Base-by-base conservation (phyloP, 2,113 vertebrate genomes). In the Spermophilus dauricus region DNA sequence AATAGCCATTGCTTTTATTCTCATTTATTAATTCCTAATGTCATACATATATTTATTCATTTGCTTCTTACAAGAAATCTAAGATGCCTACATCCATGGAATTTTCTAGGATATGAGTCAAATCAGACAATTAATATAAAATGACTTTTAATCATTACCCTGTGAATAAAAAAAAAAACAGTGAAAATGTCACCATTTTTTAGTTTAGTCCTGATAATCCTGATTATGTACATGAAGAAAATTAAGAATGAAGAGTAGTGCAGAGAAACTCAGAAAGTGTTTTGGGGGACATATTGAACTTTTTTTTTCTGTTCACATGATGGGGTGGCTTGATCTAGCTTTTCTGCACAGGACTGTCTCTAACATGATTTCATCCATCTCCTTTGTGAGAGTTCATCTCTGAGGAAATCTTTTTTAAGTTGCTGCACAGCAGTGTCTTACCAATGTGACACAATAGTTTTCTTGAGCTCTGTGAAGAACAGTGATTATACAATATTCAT, bases 401-500 rank as follows among this genome's bases (percentile, higher is more conserved):
- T 88, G 9, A 34, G 22, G 63, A 56, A 39, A 45, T 87, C 32
- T 42, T 81, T 73, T 56, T 67, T 70, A 88, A 51, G 0, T 22
- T 53, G 86, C 72, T 77, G 0, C 63, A 80, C 13, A 82, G 81
- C 94, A n/a, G 51, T 6, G 1, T 86, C 89, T 85, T 89, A 48
- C 0, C 13, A 65, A 12, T 58, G 34, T 65, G 83, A 37, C 10
- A 48, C 14, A 3, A 82, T 28, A 37, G 9, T 88, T 73, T 78
- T 67, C 13, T 70, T 70, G 80, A 53, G 76, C 76, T 72, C 5
- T 78, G 4, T 83, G 81, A 48, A 85, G 30, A 95, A 93, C 39
- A 42, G 26, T 53, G 63, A 67, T 89, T 18, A 76, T 95, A 24
- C 37, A 91, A 87, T 94, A 90, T 86, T 89, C 92, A 89, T 53